Base-by-base conservation (phyloP, 2,888 invertebrate genomes). In the Labia minor region DNA sequence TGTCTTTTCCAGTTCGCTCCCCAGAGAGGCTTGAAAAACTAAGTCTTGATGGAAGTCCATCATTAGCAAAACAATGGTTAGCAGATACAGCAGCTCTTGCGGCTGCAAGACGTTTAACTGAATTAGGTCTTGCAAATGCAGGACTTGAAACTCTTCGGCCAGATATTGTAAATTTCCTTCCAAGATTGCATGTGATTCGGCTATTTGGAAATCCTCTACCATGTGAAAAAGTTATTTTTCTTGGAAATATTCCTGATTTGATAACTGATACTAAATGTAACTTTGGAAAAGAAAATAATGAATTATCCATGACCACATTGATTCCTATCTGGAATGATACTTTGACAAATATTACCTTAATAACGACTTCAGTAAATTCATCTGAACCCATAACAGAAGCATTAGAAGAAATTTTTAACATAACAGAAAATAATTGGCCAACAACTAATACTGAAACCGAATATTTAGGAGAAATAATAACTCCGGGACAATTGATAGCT, bases 41-140 rank as follows among this genome's bases (percentile, higher is more conserved):
- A 70, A 89, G 92, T 78, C 80, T 93, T 65, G 86, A 89, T 70
- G 81, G 84, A 68, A 92, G 91, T 75, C 85, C 87, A 0, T 83
- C 83, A 69, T 81, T 92, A 71, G 87, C 88, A 61, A 79, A 83
- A 67, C 86, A 86, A 75, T 79, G 88, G 67, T 78, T 92, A 71
- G 84, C 85, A 63, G 88, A 89, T 75, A 85, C 86, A 26, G 87
- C 88, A 1, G 85, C 87, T 6, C 77, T 89, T 69, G 86, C 86
- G 20, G 88, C 88, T 1, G 85, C 89, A 73, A 82, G 85, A 66
- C 84, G 85, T 74, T 79, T 92, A 63, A 83, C 86, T 72, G 84
- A 85, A 71, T 78, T 93, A 68, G 85, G 90, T 77, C 77, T 92
- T 68, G 83, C 87, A 71, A 77, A 81, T 70, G 82, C 83, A 69